Conservation (phyloP, 2,888 invertebrate species). For the Iphiclides podalirius region DNA sequence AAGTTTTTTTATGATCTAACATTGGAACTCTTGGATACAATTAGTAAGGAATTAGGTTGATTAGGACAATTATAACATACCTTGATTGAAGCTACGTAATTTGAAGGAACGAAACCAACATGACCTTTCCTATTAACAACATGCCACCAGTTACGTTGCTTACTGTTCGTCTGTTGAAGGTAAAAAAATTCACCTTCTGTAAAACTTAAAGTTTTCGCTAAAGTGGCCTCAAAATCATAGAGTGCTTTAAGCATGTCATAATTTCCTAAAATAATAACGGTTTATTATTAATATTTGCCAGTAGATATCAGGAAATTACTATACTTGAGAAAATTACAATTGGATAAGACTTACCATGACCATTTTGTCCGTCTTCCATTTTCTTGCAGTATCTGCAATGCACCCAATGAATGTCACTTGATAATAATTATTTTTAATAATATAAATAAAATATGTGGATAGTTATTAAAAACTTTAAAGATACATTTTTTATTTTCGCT, state of each 20-base stretch:
- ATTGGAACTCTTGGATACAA: not conserved
- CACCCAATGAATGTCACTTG: not conserved
- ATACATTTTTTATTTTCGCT: not conserved
- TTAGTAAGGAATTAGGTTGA: constrained; percentile 1
- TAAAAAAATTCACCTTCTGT: constrained; percentile 89
- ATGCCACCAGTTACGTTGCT: constrained; percentile 94
- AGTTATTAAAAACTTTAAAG: not conserved
- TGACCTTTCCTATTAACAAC: constrained; percentile 90
- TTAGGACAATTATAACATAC: constrained; percentile 53
- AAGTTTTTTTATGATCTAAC: not conserved
- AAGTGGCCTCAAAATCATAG: constrained; percentile 91
- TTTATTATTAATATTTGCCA: no score
- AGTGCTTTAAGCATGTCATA: constrained; percentile 91
- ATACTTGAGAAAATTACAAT: no score
- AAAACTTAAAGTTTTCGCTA: constrained; percentile 91
- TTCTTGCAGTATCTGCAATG: not conserved
- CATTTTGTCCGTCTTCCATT: constrained; percentile 53
- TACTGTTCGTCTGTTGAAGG: constrained; percentile 87
- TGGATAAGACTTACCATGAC: constrained; percentile 13
- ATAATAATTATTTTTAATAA: not conserved
- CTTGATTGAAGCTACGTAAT: constrained; percentile 90
- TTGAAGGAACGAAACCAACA: constrained; percentile 92
- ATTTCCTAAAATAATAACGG: constrained; percentile 74
- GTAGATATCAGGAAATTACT: no score
- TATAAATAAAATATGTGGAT: not conserved